Percentiles rank a stretch among this genome's conserved stretches.
Conservation (phyloP, 2,113 vertebrate species). For the Leucopternis melanops region DNA sequence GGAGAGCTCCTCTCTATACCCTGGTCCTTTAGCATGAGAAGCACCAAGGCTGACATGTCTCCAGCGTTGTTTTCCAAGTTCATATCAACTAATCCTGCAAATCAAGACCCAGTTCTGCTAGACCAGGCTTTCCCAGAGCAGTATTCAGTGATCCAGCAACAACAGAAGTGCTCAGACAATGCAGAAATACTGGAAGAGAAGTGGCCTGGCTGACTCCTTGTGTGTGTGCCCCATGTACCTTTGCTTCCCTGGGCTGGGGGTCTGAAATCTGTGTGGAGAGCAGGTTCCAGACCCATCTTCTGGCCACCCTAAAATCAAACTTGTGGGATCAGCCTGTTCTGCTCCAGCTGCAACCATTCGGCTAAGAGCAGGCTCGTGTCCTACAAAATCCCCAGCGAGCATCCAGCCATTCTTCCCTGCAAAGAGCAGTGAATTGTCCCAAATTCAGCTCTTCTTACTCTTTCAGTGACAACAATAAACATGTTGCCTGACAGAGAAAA, state of each 20-base stretch:
- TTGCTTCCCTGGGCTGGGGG: not conserved
- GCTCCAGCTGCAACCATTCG: not conserved
- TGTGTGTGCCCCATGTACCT: rapidly evolving
- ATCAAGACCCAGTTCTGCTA: not conserved
- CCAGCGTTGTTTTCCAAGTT: not conserved
- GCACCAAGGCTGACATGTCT: rapidly evolving
- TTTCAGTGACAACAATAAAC: not conserved
- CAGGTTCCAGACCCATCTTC: not conserved
- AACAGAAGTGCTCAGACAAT: not conserved
- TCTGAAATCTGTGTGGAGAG: rapidly evolving
- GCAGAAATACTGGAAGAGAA: not conserved
- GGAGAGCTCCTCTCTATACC: not conserved
- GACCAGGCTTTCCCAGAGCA: not conserved
- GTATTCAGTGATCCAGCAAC: not conserved
- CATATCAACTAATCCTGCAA: not conserved
- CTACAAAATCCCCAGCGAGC: not conserved
- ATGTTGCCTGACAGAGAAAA: not conserved
- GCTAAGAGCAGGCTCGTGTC: not conserved
- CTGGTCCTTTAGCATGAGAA: not conserved
- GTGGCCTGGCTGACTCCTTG: not conserved
- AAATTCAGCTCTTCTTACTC: not conserved
- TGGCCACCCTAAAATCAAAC: not conserved
- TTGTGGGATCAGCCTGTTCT: not conserved
- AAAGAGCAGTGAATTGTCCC: not conserved
- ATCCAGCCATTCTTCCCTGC: not conserved